phyloP scores from a whole-genome alignment of 2,888 invertebrate genomes.

The Tupiocoris notatus region DNA sequence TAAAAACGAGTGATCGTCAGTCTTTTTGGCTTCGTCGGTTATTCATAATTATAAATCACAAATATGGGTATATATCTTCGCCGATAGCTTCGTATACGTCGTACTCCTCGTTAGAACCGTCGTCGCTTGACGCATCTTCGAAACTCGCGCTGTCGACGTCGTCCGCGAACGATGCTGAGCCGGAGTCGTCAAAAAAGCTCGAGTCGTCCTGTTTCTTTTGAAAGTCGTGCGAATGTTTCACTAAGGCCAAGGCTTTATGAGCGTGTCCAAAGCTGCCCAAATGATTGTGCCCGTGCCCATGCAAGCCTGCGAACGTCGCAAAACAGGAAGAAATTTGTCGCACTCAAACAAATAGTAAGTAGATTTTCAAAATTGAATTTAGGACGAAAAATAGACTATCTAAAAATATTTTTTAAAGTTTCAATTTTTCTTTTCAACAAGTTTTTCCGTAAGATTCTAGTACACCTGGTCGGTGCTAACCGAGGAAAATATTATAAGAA shows the following conservation, averaged over 20 bases:
- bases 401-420: no score
- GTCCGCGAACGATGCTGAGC: neutral
- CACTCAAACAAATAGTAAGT: no score
- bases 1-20: no score
- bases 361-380: no score
- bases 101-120: constrained; percentile 23
- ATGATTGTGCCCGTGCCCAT: constrained; percentile 33
- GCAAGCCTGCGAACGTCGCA: constrained; percentile 19
- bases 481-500: no score
- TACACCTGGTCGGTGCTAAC: no score
- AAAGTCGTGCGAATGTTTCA: constrained; percentile 30
- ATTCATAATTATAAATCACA: no score
- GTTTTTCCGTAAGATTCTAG: no score
- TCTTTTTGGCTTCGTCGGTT: no score
- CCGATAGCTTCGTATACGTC: constrained; percentile 38
- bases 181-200: neutral
- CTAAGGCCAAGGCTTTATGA: constrained; percentile 21
- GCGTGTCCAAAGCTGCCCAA: constrained; percentile 24
- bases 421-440: no score
- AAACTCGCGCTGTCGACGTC: constrained; percentile 9
- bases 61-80: constrained; percentile 31
- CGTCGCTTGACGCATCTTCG: constrained; percentile 16
- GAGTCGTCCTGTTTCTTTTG: neutral
- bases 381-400: no score
- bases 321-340: no score